Evolutionary conservation across 2,888 invertebrate genomes (phyloP).

Genomic region (Eumacrocentrus americanus): DNA sequence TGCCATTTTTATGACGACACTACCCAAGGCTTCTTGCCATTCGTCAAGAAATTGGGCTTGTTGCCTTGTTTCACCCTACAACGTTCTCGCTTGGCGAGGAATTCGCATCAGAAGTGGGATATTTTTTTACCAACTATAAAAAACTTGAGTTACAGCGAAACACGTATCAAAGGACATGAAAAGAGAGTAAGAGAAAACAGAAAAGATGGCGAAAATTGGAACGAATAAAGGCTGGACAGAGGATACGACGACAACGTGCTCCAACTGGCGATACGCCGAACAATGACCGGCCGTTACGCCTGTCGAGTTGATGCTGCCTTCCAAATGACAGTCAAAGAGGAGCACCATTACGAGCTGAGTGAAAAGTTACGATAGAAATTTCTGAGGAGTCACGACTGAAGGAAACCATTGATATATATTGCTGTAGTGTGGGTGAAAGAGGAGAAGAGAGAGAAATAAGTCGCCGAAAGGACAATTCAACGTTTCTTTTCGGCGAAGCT

Average conservation of each 20-base stretch:
- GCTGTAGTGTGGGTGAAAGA: constrained; percentile 15
- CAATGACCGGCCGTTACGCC: constrained; percentile 37
- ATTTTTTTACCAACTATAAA: constrained; percentile 17
- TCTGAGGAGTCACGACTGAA: constrained; percentile 10
- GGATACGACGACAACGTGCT: constrained; percentile 42
- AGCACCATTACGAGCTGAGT: constrained; percentile 11
- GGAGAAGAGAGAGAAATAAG: constrained; percentile 3
- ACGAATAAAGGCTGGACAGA: constrained; percentile 30
- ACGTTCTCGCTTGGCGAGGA: no score
- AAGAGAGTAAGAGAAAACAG: neutral
- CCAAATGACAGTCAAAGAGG: constrained; percentile 23
- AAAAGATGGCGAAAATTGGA: constrained; percentile 9
- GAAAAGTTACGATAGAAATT: constrained; percentile 14
- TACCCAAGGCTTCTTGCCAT: constrained; percentile 6
- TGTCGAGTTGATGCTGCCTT: constrained; percentile 25
- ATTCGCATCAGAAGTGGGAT: no score
- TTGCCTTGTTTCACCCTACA: neutral
- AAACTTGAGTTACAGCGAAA: neutral
- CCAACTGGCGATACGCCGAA: constrained; percentile 40
- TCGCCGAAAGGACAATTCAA: constrained; percentile 18
- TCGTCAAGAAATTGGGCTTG: neutral
- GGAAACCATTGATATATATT: constrained; percentile 22
- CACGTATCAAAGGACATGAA: neutral
- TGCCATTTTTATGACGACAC: constrained; percentile 28
- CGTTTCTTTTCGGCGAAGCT: constrained; percentile 21